These are phyloP conservation scores for Sycophila sp. DNA, from an alignment of 1,140 invertebrate species.

Conservation along the genomic window DNA sequence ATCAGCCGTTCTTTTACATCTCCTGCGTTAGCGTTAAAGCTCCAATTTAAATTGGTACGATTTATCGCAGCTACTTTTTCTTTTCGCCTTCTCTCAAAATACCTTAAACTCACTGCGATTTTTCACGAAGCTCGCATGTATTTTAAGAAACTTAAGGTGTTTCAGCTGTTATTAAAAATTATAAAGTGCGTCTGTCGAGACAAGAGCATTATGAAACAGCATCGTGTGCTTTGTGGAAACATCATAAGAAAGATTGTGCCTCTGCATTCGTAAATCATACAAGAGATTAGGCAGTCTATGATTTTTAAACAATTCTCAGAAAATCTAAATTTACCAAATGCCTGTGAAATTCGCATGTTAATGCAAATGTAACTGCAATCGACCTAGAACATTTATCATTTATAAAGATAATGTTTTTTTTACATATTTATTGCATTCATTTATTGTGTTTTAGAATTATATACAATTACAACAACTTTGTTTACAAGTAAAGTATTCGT, in stretches of 20 bases:
- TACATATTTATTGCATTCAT: too few species aligned
- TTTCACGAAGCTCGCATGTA: not conserved
- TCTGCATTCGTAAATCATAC: slow-evolving; percentile 1
- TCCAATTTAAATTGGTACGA: slow-evolving; percentile 40
- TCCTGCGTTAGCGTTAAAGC: slow-evolving; percentile 3
- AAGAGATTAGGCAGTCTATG: slow-evolving; percentile 10
- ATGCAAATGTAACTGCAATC: too few species aligned
- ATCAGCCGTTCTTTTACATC: slow-evolving; percentile 16
- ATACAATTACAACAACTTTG: too few species aligned
- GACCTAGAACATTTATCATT: too few species aligned
- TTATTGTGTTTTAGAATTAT: too few species aligned
- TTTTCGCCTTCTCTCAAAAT: slow-evolving; percentile 1
- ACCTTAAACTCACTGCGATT: slow-evolving; percentile 2
- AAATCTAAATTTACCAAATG: slow-evolving; percentile 19
- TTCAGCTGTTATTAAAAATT: not conserved
- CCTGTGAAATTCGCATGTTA: too few species aligned
- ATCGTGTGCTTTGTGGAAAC: not conserved
- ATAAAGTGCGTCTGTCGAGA: not conserved
- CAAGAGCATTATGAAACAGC: not conserved
- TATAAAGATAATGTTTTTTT: too few species aligned
- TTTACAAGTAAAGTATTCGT: too few species aligned
- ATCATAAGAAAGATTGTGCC: not conserved
- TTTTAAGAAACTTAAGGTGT: slow-evolving; percentile 17
- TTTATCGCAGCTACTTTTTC: slow-evolving; percentile 42
- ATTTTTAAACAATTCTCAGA: slow-evolving; percentile 23